Percentiles rank a stretch among this genome's conserved stretches.
Evolutionary conservation across 2,888 invertebrate species (phyloP).

Genomic region (Acanthosoma haemorrhoidale): DNA sequence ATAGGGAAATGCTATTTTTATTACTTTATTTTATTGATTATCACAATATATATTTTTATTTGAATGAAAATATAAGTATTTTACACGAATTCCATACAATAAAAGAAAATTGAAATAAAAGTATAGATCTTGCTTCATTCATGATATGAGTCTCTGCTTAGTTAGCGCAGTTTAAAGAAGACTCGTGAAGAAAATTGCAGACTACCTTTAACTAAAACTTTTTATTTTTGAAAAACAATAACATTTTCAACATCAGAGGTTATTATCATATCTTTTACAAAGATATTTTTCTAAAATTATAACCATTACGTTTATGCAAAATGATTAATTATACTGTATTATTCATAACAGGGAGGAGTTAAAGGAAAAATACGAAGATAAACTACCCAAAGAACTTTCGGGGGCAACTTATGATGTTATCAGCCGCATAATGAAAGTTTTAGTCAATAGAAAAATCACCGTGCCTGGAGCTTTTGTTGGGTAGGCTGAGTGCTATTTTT

Average conservation of each 20-base stretch:
- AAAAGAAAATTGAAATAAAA: too few relatives aligned
- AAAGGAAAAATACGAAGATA: slow-evolving; percentile 87
- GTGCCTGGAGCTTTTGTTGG: slow-evolving; percentile 89
- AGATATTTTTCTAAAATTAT: background rate
- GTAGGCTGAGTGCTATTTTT: slow-evolving; percentile 57
- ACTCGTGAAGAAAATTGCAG: too few relatives aligned
- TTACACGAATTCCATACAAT: too few relatives aligned
- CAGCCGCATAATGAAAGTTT: slow-evolving; percentile 92
- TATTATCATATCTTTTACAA: background rate
- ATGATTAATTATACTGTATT: too few relatives aligned
- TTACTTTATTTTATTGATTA: too few relatives aligned
- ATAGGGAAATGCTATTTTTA: too few relatives aligned
- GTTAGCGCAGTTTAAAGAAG: too few relatives aligned
- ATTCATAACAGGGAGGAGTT: slow-evolving; percentile 68
- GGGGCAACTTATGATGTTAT: slow-evolving; percentile 94
- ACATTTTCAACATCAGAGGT: background rate
- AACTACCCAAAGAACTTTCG: slow-evolving; percentile 79
- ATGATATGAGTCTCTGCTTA: too few relatives aligned
- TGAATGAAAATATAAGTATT: too few relatives aligned
- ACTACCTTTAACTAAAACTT: background rate
- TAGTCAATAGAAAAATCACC: slow-evolving; percentile 89
- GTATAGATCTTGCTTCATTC: too few relatives aligned
- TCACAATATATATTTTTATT: too few relatives aligned
- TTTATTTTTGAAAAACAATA: background rate
- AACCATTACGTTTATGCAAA: too few relatives aligned